Percentiles rank a stretch among this genome's conserved stretches.
These are phyloP conservation scores for Gallinago jamesoni DNA, from an alignment of 2,113 vertebrate species.

Conservation along the genomic window DNA sequence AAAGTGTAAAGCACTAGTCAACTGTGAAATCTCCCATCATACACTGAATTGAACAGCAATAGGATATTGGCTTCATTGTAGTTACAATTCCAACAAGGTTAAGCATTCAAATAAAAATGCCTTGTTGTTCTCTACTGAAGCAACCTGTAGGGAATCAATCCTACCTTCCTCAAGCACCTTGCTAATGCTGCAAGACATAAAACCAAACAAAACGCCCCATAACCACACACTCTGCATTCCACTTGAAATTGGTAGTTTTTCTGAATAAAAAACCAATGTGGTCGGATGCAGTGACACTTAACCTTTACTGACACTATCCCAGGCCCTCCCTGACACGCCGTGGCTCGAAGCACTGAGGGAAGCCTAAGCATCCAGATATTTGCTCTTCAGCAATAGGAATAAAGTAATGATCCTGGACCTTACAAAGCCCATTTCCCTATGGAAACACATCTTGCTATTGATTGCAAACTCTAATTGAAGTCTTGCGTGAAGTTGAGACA, in stretches of 20 bases:
- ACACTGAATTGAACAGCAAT: slow-evolving; percentile 41
- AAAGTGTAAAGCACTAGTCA: slow-evolving; percentile 57
- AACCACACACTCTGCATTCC: rapidly evolving
- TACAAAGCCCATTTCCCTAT: rapidly evolving
- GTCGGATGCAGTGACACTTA: background rate
- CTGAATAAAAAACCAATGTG: background rate
- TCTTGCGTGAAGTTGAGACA: background rate
- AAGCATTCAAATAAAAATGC: slow-evolving; percentile 64
- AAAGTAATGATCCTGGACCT: background rate
- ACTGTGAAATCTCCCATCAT: slow-evolving; percentile 62
- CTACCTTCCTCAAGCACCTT: background rate
- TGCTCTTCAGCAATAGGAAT: background rate
- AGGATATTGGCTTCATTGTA: slow-evolving; percentile 17
- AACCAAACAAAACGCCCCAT: rapidly evolving
- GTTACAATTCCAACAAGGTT: slow-evolving; percentile 35
- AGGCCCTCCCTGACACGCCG: background rate
- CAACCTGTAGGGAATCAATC: background rate
- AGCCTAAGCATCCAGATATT: background rate
- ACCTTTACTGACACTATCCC: background rate
- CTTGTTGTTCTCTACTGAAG: slow-evolving; percentile 7
- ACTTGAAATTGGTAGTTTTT: background rate
- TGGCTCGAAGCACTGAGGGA: background rate
- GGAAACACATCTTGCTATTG: background rate
- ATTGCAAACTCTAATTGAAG: background rate
- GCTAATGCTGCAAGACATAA: background rate